Conservation (phyloP, 64 coral and sea anemone genomes). For the Actinia equina region DNA sequence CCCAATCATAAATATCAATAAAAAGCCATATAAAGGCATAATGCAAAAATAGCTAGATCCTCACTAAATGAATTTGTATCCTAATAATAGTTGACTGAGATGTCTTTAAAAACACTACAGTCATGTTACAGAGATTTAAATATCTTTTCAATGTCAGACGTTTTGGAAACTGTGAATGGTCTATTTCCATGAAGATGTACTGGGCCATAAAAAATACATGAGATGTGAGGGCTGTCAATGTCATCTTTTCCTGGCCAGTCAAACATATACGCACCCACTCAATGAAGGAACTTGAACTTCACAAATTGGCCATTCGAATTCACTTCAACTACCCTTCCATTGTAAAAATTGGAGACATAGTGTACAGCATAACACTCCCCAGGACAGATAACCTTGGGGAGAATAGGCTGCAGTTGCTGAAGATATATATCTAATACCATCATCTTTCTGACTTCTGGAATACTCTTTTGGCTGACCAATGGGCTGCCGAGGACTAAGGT, state of each 20-base stretch:
- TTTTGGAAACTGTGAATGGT: background rate
- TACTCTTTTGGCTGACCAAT: background rate
- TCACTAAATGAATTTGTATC: too few relatives aligned
- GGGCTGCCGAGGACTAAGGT: background rate
- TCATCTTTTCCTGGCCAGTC: slow-evolving; percentile 37
- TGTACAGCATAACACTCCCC: background rate
- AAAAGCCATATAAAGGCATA: too few relatives aligned
- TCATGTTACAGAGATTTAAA: too few relatives aligned
- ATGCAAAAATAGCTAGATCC: too few relatives aligned
- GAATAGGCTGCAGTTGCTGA: background rate
- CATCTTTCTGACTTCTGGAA: background rate
- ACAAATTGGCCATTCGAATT: background rate
- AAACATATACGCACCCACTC: slow-evolving; percentile 10
- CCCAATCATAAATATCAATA: too few relatives aligned
- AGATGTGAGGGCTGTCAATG: slow-evolving; percentile 11
- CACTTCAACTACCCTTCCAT: background rate
- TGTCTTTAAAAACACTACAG: too few relatives aligned
- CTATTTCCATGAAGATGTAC: slow-evolving; percentile 1
- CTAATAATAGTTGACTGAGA: too few relatives aligned
- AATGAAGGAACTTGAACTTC: slow-evolving; percentile 45
- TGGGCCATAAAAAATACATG: slow-evolving; percentile 39
- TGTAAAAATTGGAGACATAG: background rate
- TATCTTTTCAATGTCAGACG: too few relatives aligned
- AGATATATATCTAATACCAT: background rate
- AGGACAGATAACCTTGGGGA: background rate